Evolutionary conservation across 2,888 invertebrate genomes (phyloP).

Genomic region (Proisotoma minuta): DNA sequence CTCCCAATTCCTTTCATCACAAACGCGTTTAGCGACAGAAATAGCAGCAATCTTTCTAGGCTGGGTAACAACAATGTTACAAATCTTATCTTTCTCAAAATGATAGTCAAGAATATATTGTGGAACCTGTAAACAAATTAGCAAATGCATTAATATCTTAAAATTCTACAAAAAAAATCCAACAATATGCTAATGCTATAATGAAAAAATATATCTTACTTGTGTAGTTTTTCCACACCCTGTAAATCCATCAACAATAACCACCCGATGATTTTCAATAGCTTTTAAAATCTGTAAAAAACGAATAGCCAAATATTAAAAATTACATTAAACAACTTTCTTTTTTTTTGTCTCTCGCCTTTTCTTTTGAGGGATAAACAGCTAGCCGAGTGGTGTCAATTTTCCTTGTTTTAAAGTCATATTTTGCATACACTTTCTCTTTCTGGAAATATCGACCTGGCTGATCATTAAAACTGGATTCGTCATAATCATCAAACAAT

Average conservation of each 20-base stretch:
- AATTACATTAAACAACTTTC: not conserved
- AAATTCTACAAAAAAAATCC: not conserved
- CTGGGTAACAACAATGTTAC: constrained; percentile 88
- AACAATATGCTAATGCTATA: no score
- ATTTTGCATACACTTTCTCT: constrained; percentile 26
- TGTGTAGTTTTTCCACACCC: constrained; percentile 93
- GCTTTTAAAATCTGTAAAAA: constrained; percentile 36
- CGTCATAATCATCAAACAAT: not conserved
- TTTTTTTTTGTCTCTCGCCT: constrained; percentile 6
- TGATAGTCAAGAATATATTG: constrained; percentile 83
- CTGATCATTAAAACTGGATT: not conserved
- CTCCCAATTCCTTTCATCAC: constrained; percentile 77
- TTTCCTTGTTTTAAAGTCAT: constrained; percentile 27
- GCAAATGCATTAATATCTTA: no score
- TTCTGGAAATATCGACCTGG: constrained; percentile 17
- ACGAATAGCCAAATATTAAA: constrained; percentile 8
- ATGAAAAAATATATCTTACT: no score
- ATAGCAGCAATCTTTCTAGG: constrained; percentile 92
- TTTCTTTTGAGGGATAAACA: constrained; percentile 30
- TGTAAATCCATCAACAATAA: constrained; percentile 65
- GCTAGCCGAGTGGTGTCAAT: constrained; percentile 25
- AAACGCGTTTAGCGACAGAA: constrained; percentile 78
- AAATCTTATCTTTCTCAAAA: constrained; percentile 60
- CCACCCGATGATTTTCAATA: constrained; percentile 31
- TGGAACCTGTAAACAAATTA: constrained; percentile 65